Percentiles rank a stretch among this genome's conserved stretches.
These are phyloP conservation scores for Gastrophryne carolinensis DNA, from an alignment of 2,797 vertebrate genomes.

Conservation along the genomic window DNA sequence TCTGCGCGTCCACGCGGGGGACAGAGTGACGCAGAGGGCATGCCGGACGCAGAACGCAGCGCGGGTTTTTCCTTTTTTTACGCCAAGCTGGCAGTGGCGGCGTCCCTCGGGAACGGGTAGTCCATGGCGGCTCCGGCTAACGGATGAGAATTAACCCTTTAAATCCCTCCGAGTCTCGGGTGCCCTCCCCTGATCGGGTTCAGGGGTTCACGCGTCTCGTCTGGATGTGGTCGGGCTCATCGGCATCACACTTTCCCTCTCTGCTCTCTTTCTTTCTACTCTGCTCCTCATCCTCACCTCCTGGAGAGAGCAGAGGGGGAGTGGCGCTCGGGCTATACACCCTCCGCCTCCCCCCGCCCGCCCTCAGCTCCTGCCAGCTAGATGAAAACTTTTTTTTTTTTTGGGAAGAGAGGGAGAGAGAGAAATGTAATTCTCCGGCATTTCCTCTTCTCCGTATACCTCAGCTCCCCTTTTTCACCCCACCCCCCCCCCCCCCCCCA, in stretches of 20 bases:
- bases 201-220: too few relatives aligned
- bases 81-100: neutral
- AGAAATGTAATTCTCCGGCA: conserved; percentile 39
- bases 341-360: conserved; percentile 2
- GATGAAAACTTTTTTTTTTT: conserved; percentile 30
- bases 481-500: conserved; percentile 19
- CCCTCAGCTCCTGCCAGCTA: conserved; percentile 22
- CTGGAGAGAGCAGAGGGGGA: conserved; percentile 31
- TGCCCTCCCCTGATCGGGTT: too few relatives aligned
- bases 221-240: neutral
- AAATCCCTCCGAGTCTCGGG: neutral
- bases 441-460: conserved; percentile 41
- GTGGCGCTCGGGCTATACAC: neutral
- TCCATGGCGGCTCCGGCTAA: neutral
- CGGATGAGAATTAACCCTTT: conserved; percentile 34
- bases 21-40: neutral
- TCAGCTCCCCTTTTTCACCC: conserved; percentile 17
- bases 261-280: conserved; percentile 16
- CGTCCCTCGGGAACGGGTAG: neutral
- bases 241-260: conserved; percentile 27
- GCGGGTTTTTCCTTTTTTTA: neutral
- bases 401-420: neutral
- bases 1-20: neutral
- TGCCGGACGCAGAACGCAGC: neutral
- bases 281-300: conserved; percentile 35